Base-by-base conservation (phyloP, 2,888 invertebrate species). In the Unio delphinus region DNA sequence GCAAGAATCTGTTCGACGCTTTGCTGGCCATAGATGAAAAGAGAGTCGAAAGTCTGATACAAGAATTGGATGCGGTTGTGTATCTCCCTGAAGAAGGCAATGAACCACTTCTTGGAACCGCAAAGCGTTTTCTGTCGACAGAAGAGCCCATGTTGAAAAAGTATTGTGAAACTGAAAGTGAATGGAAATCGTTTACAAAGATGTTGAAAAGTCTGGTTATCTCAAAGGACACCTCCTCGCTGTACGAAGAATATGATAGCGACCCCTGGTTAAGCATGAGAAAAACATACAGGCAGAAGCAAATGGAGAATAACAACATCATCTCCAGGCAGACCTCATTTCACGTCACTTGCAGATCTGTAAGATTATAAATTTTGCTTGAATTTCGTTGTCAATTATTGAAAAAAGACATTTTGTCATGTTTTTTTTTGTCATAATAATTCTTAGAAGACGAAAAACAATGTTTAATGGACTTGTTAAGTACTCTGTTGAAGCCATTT, bases 201-300 rank as follows among this genome's bases (percentile, higher is more conserved):
- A 20, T 61, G 18, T 34, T 69, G 7, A 67, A 55, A 28, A 65
- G 23, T 20, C 64, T 26, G 23, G 64, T 65, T 15, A 64, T 55
- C 15, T 62, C 72, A 23, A 73, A 75, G 5, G 76, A 80, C 63
- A 73, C 71, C 61, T 60, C 56, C 4, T 68, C 75, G 58, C 56
- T 79, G 45, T 34, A 71, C 55, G 79, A 80, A 61, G 79, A 80
- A 59, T 78, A 79, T 64, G 75, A 76, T 67, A 78, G 79, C 59
- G 79, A 78, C 60, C 78, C 76, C 11, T 81, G 81, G 81, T 70
- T 76, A 23, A 71, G 70, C 55, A 65, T 75, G 62, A 65, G 80
- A 20, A 73, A 73, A 30, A 66, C 70, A 28, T 80, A 80, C 67
- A 65, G 80, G n/a, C 45, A 65, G 20, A 69, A 65, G 30, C 59